These are phyloP conservation scores for Bathynomus jamesi DNA, from an alignment of 1,140 invertebrate genomes.

Conservation along the genomic window DNA sequence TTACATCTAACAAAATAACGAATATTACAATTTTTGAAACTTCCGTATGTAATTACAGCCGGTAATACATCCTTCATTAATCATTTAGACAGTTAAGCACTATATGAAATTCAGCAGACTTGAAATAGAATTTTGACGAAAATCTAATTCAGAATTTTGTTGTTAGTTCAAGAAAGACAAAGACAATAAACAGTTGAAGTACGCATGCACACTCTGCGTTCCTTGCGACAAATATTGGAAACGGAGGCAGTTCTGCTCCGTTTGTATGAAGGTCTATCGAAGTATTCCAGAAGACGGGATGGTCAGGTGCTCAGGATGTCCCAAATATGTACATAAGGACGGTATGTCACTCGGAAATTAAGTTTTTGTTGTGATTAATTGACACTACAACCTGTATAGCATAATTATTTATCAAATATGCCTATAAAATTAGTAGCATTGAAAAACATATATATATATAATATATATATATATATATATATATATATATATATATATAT, in stretches of 20 bases:
- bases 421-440: neutral
- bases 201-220: constrained; percentile 49
- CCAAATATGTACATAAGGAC: constrained; percentile 34
- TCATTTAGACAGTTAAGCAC: too few relatives aligned
- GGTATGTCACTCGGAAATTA: neutral
- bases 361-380: neutral
- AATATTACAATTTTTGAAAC: too few relatives aligned
- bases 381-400: neutral
- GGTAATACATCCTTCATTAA: too few relatives aligned
- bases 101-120: too few relatives aligned
- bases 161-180: constrained; percentile 48
- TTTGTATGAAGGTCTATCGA: constrained; percentile 31
- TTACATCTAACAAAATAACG: too few relatives aligned
- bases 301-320: constrained; percentile 34
- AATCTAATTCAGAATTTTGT: neutral
- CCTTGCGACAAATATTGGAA: constrained; percentile 48
- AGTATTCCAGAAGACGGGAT: constrained; percentile 34
- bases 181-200: constrained; percentile 48
- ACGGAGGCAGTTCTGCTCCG: constrained; percentile 32
- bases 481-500: too few relatives aligned
- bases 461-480: too few relatives aligned
- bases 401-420: neutral
- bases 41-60: too few relatives aligned
- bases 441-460: neutral
- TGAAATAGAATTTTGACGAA: too few relatives aligned